Conservation (phyloP, 1,140 invertebrate genomes). For the Hetaerina americana region DNA sequence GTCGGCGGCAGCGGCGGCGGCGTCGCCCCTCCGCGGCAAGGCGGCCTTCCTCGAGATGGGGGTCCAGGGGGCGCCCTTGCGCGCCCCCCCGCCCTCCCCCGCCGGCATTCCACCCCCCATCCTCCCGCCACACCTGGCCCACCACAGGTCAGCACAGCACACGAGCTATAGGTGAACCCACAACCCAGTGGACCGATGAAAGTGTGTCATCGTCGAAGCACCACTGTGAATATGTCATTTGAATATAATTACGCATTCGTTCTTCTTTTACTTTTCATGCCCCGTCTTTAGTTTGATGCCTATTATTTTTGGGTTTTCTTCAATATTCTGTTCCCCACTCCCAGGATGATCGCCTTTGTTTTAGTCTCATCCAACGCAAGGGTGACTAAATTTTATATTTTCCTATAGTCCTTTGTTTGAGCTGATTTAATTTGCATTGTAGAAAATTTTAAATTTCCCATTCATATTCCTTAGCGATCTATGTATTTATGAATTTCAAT, state of each 20-base stretch:
- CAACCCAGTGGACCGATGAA: background rate
- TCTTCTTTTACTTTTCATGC: background rate
- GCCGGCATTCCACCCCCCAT: slow-evolving; percentile 36
- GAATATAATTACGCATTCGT: background rate
- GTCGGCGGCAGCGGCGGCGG: slow-evolving; percentile 23
- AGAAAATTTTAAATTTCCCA: too few species aligned
- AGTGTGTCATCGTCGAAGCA: background rate
- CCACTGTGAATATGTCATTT: background rate
- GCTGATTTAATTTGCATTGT: too few species aligned
- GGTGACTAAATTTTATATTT: too few species aligned
- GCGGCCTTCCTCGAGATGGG: slow-evolving; percentile 7
- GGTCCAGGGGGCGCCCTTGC: slow-evolving; percentile 15
- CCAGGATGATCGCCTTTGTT: too few species aligned
- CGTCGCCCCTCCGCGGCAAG: slow-evolving; percentile 27
- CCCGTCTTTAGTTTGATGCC: too few species aligned
- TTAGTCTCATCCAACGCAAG: too few species aligned
- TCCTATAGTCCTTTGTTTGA: too few species aligned
- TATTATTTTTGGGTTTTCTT: too few species aligned
- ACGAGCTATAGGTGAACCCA: slow-evolving; percentile 19
- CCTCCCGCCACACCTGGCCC: slow-evolving; percentile 28
- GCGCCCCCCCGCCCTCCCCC: slow-evolving; percentile 9
- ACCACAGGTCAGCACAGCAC: slow-evolving; percentile 27
- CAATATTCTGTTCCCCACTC: too few species aligned
- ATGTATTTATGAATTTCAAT: too few species aligned
- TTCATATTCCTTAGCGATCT: too few species aligned